A percentile compares a stretch with the other conserved stretches of the same genome.
These are phyloP conservation scores for Hyposoter didymator DNA, from an alignment of 2,888 invertebrate genomes.

Conservation along the genomic window DNA sequence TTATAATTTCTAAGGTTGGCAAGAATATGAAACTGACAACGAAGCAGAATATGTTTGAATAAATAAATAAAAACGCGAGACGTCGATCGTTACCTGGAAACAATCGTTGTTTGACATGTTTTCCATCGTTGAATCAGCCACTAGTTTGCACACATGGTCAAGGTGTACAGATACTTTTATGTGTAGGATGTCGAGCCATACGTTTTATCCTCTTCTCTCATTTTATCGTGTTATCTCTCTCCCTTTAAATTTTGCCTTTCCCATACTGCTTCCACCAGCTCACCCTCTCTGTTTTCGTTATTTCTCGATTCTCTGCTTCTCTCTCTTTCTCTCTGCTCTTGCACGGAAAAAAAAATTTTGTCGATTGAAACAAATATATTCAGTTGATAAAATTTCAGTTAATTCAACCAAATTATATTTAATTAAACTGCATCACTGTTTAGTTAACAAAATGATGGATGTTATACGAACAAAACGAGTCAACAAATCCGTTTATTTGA, in stretches of 20 bases:
- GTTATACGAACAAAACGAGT: no score
- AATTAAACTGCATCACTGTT: no score
- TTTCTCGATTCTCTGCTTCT: slow-evolving; percentile 43
- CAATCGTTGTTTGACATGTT: not conserved
- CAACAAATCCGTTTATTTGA: no score
- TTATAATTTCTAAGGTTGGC: not conserved
- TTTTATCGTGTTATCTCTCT: slow-evolving; percentile 65
- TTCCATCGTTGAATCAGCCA: slow-evolving; percentile 4
- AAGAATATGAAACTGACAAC: not conserved
- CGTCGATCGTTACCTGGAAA: not conserved
- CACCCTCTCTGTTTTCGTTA: slow-evolving; percentile 49
- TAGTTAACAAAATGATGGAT: no score
- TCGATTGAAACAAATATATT: no score
- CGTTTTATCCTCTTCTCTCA: slow-evolving; percentile 55
- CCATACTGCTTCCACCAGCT: not conserved
- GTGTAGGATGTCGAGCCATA: slow-evolving; percentile 33
- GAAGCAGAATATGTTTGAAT: not conserved
- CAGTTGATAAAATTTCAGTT: no score
- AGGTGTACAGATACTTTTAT: not conserved
- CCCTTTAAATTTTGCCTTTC: slow-evolving; percentile 28
- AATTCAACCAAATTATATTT: no score
- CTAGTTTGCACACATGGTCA: not conserved
- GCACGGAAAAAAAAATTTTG: no score
- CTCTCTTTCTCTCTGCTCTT: slow-evolving; percentile 30
- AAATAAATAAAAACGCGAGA: not conserved